Percentiles rank a stretch among this genome's conserved stretches.
Conservation (phyloP, 2,797 vertebrate genomes). For the Neopelma chrysocephalum region DNA sequence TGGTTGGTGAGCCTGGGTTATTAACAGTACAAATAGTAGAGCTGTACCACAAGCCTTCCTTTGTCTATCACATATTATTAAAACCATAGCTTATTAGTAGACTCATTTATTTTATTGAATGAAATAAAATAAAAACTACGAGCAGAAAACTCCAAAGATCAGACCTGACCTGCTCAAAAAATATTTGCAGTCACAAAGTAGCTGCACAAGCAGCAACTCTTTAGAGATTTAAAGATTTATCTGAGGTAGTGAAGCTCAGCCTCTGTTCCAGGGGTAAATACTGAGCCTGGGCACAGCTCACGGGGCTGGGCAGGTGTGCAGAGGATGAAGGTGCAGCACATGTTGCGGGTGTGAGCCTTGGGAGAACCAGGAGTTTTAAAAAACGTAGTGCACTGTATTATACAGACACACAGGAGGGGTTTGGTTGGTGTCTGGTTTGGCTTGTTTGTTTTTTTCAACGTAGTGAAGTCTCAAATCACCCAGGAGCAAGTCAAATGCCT, state of each 20-base stretch:
- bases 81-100: not conserved
- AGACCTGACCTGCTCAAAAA: not conserved
- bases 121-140: not conserved
- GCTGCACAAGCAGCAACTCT: not conserved
- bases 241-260: not conserved
- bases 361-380: not conserved
- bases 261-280: not conserved
- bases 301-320: conserved; percentile 37
- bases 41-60: not conserved
- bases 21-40: not conserved
- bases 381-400: conserved; percentile 13
- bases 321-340: conserved; percentile 4
- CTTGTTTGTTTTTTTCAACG: not conserved
- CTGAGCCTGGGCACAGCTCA: not conserved
- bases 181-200: not conserved
- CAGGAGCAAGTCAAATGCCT: not conserved
- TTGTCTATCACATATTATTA: not conserved
- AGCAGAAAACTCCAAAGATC: not conserved
- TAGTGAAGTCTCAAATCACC: conserved; percentile 2
- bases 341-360: not conserved
- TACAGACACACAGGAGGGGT: not conserved
- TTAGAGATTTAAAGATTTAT: not conserved
- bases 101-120: not conserved
- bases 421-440: not conserved
- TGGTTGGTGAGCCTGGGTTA: not conserved